Evolutionary conservation across 2,113 vertebrate genomes (phyloP), one percentile per base, ranked within the genome.

Genomic region (Grantiella picta): DNA sequence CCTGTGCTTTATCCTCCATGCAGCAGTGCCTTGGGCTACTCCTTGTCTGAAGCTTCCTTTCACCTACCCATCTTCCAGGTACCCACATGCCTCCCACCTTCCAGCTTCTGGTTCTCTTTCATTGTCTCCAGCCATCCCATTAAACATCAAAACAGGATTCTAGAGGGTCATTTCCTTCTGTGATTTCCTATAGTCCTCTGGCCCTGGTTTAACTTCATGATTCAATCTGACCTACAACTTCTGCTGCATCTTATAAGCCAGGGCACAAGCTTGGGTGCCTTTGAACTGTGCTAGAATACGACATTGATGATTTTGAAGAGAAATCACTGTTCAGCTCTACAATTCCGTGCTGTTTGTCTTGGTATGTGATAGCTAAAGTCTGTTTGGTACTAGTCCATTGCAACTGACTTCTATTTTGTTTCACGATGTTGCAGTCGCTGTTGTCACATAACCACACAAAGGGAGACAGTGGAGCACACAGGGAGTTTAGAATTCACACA

Each of bases 1-100:
- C 19, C 31, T 1, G 1, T 25, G 20, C 38, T 70, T 82, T 61
- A 35, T 49, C 21, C 8, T 45, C 20, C 5, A 1, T 2, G 3
- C 13, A 69, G 44, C 17, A 9, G 4, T 40, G 31, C 20, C 22
- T 31, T 38, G 27, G 27, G 12, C 15, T 64, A 8, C 28, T 68
- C 22, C 35, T 44, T 57, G 23, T 12, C 36, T 24, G 7, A 25
- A 57, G 21, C 16, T 38, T 60, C 29, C 29, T 77, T 82, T 36
- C 31, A 64, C 21, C 29, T 59, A 21, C 20, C 25, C 35, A 76
- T 50, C 54, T 65, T 86, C 40, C 2, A 1, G 11, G 2, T 16
- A 27, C 11, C 5, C 2, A 4, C 9, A 78, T 64, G 3, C 29
- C 21, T 57, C 20, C 15, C 36, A 31, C 12, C 10, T 78, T 79